These are phyloP conservation scores for Brotogeris chrysoptera DNA, from an alignment of 2,797 vertebrate genomes.

Conservation along the genomic window DNA sequence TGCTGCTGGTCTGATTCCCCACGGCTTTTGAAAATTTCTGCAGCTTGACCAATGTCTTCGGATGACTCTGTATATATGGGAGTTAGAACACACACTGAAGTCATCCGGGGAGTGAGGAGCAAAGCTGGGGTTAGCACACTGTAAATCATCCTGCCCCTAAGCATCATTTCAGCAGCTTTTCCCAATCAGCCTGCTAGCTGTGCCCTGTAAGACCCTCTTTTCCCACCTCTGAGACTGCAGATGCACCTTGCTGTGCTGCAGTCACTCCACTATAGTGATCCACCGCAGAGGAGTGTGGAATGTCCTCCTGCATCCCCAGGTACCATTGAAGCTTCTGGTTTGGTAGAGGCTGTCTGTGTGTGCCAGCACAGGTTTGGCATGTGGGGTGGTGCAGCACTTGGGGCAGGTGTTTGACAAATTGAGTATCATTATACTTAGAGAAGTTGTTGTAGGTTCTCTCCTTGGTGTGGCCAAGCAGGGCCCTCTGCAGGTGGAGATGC, in stretches of 20 bases:
- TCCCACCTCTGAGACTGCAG: background rate
- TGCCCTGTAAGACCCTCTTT: background rate
- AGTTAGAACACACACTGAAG: background rate
- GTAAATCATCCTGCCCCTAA: background rate
- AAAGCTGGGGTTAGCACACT: background rate
- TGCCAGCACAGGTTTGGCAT: background rate
- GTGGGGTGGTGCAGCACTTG: background rate
- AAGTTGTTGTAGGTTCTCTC: background rate
- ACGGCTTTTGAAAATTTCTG: background rate
- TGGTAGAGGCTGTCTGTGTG: accelerated
- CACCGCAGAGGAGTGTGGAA: accelerated
- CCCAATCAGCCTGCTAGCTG: background rate
- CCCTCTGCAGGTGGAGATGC: background rate
- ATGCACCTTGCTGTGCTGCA: background rate
- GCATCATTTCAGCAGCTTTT: background rate
- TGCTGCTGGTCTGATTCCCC: background rate
- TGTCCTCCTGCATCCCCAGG: background rate
- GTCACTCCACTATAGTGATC: accelerated
- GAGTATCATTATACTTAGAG: background rate
- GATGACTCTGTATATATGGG: accelerated
- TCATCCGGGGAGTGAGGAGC: background rate
- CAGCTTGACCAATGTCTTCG: background rate
- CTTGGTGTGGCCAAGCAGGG: background rate
- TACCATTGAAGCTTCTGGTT: background rate
- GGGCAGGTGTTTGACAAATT: background rate